phyloP scores from a whole-genome alignment of 2,113 vertebrate genomes.

The Grammomys surdaster region DNA sequence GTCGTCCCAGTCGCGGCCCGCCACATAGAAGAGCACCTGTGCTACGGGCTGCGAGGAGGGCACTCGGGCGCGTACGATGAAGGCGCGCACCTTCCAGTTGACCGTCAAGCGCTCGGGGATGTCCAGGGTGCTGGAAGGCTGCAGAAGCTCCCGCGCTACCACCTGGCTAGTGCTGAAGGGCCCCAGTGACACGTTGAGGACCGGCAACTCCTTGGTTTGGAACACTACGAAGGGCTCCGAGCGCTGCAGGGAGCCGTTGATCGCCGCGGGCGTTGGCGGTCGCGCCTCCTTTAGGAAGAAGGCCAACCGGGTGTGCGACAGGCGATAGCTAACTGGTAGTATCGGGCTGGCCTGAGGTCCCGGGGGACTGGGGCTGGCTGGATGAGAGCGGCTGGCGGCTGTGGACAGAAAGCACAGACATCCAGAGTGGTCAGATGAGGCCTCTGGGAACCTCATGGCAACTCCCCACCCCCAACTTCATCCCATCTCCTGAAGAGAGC shows the following conservation, averaged over 20 bases:
- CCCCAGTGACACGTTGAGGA: conserved; percentile 95
- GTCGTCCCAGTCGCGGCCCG: conserved; percentile 97
- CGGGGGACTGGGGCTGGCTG: conserved; percentile 88
- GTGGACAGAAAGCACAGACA: conserved; percentile 66
- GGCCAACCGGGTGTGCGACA: conserved; percentile 96
- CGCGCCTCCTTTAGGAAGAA: conserved; percentile 95
- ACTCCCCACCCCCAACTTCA: rapidly evolving
- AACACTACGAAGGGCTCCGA: conserved; percentile 98
- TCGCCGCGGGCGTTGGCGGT: conserved; percentile 57
- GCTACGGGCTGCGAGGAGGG: conserved; percentile 93
- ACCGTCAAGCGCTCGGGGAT: conserved; percentile 95
- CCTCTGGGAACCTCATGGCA: rapidly evolving
- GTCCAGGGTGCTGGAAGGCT: conserved; percentile 96
- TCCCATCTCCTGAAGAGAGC: background rate
- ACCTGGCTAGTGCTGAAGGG: conserved; percentile 94
- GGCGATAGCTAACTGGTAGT: conserved; percentile 95
- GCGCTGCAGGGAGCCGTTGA: conserved; percentile 92
- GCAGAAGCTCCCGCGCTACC: conserved; percentile 95
- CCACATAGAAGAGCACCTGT: conserved; percentile 97
- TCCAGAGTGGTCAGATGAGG: background rate
- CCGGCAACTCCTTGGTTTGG: conserved; percentile 96
- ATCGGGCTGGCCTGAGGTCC: conserved; percentile 86
- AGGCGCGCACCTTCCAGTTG: conserved; percentile 99
- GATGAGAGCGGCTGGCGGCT: conserved; percentile 88
- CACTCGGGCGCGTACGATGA: conserved; percentile 94